Evolutionary conservation across 30 jellyfish, hydroid and myxozoan genomes (phyloP).

Genomic region (Hydractinia symbiolongicarpus): DNA sequence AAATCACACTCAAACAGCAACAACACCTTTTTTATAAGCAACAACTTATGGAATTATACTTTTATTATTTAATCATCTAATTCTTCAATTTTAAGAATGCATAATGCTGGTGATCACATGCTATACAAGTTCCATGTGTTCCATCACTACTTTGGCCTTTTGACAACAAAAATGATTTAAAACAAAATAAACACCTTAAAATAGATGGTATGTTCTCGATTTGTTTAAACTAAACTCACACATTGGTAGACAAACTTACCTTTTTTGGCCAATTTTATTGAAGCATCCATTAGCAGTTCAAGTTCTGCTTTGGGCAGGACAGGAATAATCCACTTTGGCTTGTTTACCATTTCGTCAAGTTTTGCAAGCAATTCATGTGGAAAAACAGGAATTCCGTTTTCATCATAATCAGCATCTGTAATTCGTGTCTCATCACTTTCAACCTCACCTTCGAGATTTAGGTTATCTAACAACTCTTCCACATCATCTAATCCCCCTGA

Average conservation of each 20-base stretch:
- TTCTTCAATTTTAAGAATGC: too few species aligned
- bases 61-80: too few species aligned
- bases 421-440: constrained; percentile 22
- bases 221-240: too few species aligned
- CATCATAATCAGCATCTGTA: constrained; percentile 72
- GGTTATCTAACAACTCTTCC: constrained; percentile 9
- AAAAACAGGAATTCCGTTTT: constrained; percentile 74
- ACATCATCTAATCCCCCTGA: constrained; percentile 22
- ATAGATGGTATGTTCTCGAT: too few species aligned
- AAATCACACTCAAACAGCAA: too few species aligned
- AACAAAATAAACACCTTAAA: too few species aligned
- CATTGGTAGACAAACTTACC: constrained; percentile 24
- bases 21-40: too few species aligned
- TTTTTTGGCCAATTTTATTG: constrained; percentile 73
- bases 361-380: constrained; percentile 75
- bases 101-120: background rate
- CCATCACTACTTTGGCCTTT: too few species aligned
- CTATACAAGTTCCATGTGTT: too few species aligned
- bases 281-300: constrained; percentile 73
- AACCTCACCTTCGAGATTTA: constrained; percentile 21
- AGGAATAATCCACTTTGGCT: constrained; percentile 95
- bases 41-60: too few species aligned
- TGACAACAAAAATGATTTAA: too few species aligned
- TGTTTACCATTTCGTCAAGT: constrained; percentile 89
- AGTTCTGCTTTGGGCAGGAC: constrained; percentile 93